These are phyloP conservation scores for Trypoxylus dichotomus DNA, from an alignment of 1,140 invertebrate species.

Conservation along the genomic window DNA sequence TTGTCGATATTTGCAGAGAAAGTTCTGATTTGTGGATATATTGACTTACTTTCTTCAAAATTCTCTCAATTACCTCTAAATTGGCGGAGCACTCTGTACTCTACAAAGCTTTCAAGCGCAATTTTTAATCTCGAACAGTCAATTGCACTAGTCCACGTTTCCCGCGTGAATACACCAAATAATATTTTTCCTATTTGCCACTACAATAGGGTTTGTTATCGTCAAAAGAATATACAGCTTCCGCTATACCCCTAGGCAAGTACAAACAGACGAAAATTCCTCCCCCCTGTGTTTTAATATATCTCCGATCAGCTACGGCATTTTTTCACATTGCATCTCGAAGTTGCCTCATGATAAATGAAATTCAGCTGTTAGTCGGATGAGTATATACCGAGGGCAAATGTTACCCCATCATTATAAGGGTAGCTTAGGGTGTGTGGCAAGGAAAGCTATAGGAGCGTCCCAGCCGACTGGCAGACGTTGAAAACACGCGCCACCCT, in stretches of 20 bases:
- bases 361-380: neutral
- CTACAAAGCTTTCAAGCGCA: too few species aligned
- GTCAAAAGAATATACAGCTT: neutral
- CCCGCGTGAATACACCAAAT: neutral
- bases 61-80: too few species aligned
- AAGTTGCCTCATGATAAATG: neutral
- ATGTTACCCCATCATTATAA: slow-evolving; percentile 13
- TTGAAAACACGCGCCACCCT: neutral
- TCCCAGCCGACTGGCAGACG: slow-evolving; percentile 4
- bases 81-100: too few species aligned
- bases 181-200: neutral
- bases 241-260: neutral
- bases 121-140: too few species aligned
- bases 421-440: slow-evolving; percentile 1
- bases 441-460: neutral
- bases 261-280: neutral
- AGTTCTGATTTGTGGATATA: too few species aligned
- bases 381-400: neutral
- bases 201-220: slow-evolving; percentile 5
- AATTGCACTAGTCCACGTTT: too few species aligned
- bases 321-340: neutral
- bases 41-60: too few species aligned
- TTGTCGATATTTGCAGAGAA: too few species aligned
- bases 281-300: neutral
- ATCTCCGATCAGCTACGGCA: neutral